phyloP scores from a whole-genome alignment of 53 echinoderm and acorn worm species.

The Paelopatides confundens region DNA sequence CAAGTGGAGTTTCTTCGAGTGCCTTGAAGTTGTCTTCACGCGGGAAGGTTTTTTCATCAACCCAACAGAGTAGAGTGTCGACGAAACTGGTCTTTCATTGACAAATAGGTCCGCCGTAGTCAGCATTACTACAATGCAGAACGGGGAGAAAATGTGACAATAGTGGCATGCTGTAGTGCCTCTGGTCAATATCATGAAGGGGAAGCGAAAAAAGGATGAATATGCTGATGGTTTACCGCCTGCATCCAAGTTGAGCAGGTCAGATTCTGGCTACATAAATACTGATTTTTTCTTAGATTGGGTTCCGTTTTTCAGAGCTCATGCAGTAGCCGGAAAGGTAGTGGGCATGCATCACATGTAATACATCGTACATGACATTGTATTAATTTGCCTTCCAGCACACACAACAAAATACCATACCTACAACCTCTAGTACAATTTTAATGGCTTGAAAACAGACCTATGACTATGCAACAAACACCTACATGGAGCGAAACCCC shows the following conservation, averaged over 20 bases:
- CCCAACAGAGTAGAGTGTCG: constrained; percentile 57
- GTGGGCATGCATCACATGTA: not conserved
- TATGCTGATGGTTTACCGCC: constrained; percentile 42
- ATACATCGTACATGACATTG: not conserved
- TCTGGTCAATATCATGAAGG: constrained; percentile 47
- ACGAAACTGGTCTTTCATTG: constrained; percentile 59
- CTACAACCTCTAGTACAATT: constrained; percentile 38
- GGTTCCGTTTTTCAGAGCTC: constrained; percentile 45
- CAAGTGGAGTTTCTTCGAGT: constrained; percentile 34
- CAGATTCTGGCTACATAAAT: constrained; percentile 57
- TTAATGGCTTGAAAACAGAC: constrained; percentile 26
- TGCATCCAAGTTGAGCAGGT: constrained; percentile 54
- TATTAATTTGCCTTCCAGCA: constrained; percentile 40
- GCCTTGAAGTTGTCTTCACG: constrained; percentile 45
- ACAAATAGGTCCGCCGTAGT: constrained; percentile 62
- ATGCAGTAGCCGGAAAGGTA: constrained; percentile 39
- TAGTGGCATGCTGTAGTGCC: constrained; percentile 55
- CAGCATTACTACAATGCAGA: constrained; percentile 54
- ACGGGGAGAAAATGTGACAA: constrained; percentile 56
- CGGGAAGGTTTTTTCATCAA: constrained; percentile 42
- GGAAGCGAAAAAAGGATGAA: constrained; percentile 40
- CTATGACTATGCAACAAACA: constrained; percentile 42
- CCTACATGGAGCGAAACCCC: constrained; percentile 15
- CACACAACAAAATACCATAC: constrained; percentile 36
- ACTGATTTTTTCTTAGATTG: constrained; percentile 58